Evolutionary conservation across 2,888 invertebrate genomes (phyloP), one percentile per base, ranked within the genome.

Genomic region (Mesochorus sp.): DNA sequence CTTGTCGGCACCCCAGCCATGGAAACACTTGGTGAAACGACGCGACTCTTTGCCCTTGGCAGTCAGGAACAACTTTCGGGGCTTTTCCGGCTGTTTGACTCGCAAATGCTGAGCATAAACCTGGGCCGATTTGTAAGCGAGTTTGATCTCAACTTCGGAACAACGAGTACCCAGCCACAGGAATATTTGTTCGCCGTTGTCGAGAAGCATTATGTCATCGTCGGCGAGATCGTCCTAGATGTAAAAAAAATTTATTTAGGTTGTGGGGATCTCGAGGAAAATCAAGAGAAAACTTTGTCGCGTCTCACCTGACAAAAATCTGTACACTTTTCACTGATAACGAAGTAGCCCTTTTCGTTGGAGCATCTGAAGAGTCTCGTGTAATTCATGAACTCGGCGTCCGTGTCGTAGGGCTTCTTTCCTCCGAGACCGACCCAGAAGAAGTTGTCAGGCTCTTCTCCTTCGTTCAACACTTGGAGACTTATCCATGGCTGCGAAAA

Each of bases 151-250:
- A 2, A 99, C 99, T 92, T 99, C 99, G 73, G 98, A 98, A 88
- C 99, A 98, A 85, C 96, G 96, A 70, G 98, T 95, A 6, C 99
- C 99, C 68, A 99, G 94, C 99, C 99, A 99, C 66, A 99, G 93
- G 92, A 98, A 99, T 70, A 99, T 97, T 91, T 98, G 97, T 86
- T 97, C 97, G 2, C 99, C 99, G 89, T 98, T 99, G 92, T 99
- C 99, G 83, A 99, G 93, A 83, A 99, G 97, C 99, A 99, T 99
- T 37, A 99, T 99, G 91, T 99, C 99, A 91, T 99, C 99, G 92
- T 99, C 99, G 0, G 99, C 99, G 84, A 99, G 93, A 92, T 99
- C 99, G 90, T 99, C 99, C 96, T 44, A 75, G n/a, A n/a, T 14
- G 42, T 53, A 61, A 57, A 28, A 51, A 47, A 44, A 44, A 37